These are phyloP conservation scores for Bos javanicus DNA, from an alignment of 2,113 vertebrate species.

Conservation along the genomic window DNA sequence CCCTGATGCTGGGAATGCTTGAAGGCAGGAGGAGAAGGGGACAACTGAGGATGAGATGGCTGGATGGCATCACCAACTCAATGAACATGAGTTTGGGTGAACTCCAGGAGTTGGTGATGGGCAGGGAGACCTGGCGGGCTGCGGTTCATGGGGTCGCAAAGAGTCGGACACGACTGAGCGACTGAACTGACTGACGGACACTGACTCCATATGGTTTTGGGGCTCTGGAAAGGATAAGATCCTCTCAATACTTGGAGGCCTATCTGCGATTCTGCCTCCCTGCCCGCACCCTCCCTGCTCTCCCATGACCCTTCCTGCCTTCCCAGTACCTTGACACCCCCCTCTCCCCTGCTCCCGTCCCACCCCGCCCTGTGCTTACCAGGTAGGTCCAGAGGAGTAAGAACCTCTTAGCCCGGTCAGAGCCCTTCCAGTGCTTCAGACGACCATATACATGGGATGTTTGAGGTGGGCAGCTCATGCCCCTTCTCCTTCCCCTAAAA, in stretches of 20 bases:
- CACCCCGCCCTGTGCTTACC: not conserved
- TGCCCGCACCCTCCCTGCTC: not conserved
- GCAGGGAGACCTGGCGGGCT: not conserved
- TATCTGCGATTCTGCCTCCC: not conserved
- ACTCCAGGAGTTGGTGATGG: not conserved
- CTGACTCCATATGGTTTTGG: not conserved
- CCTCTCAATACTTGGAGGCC: not conserved
- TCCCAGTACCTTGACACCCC: not conserved
- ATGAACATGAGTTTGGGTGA: not conserved
- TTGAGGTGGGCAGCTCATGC: not conserved
- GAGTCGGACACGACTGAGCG: not conserved
- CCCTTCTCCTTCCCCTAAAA: not conserved
- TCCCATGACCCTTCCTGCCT: not conserved
- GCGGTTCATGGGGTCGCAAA: not conserved
- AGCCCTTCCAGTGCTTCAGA: fast-evolving
- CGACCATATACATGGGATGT: fast-evolving
- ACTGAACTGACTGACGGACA: not conserved
- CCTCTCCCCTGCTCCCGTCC: fast-evolving
- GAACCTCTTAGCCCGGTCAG: not conserved
- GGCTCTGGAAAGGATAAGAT: not conserved
- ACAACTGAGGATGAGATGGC: not conserved
- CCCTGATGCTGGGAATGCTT: not conserved
- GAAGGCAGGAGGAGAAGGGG: not conserved
- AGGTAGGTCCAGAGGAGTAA: not conserved
- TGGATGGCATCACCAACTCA: not conserved